Conservation (phyloP, 1,140 invertebrate genomes). For the Drosophila kohkoa region DNA sequence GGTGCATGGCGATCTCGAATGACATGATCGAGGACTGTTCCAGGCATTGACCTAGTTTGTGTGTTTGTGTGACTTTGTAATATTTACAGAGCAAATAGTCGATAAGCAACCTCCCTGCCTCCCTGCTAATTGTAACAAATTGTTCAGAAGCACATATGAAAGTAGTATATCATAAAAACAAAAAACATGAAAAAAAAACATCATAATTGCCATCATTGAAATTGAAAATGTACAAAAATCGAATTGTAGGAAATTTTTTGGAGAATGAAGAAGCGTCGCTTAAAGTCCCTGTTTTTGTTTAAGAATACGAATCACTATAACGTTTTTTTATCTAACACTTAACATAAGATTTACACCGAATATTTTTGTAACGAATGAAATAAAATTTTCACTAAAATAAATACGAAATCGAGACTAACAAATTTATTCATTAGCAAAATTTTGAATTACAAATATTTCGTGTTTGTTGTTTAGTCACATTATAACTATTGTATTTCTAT, state of each 20-base stretch:
- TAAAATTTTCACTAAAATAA: slow-evolving; percentile 35
- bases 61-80: slow-evolving; percentile 55
- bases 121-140: slow-evolving; percentile 57
- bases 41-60: slow-evolving; percentile 26
- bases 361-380: slow-evolving; percentile 53
- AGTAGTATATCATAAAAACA: slow-evolving; percentile 32
- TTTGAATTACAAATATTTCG: slow-evolving; percentile 7
- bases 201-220: slow-evolving; percentile 75
- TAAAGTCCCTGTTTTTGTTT: slow-evolving; percentile 39
- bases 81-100: slow-evolving; percentile 70
- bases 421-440: slow-evolving; percentile 16
- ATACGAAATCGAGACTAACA: slow-evolving; percentile 2
- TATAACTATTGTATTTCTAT: not conserved
- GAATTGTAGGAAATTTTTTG: slow-evolving; percentile 32
- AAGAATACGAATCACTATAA: slow-evolving; percentile 46
- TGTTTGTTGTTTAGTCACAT: slow-evolving; percentile 1
- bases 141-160: slow-evolving; percentile 42
- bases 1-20: slow-evolving; percentile 77
- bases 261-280: slow-evolving; percentile 33
- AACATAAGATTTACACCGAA: slow-evolving; percentile 64
- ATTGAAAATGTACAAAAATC: slow-evolving; percentile 68
- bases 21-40: slow-evolving; percentile 49
- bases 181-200: slow-evolving; percentile 40
- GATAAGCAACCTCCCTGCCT: slow-evolving; percentile 48
- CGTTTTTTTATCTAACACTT: slow-evolving; percentile 66